A percentile compares a stretch with the other conserved stretches of the same genome.
phyloP scores from a whole-genome alignment of 1,140 invertebrate genomes.

The Drosophila insularis region DNA sequence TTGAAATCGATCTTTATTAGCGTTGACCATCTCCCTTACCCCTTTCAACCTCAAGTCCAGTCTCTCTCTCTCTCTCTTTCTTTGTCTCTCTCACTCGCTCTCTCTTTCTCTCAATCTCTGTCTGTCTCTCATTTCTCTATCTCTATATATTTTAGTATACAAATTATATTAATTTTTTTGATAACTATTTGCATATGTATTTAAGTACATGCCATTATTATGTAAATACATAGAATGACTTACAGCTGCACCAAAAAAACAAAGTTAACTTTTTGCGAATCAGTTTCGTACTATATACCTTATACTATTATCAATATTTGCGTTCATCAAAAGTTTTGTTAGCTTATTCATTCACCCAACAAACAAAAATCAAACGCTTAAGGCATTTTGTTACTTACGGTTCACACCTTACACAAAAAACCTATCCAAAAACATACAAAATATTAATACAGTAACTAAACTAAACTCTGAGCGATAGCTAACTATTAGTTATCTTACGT shows the following conservation, averaged over 20 bases:
- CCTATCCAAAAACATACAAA: not conserved
- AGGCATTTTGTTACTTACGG: constrained; percentile 4
- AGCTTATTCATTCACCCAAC: constrained; percentile 52
- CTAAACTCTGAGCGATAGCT: not conserved
- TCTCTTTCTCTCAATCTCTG: constrained; percentile 13
- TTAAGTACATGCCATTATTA: constrained; percentile 58
- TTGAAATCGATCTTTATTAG: constrained; percentile 21
- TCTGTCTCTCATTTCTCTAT: constrained; percentile 13
- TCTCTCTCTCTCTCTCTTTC: not conserved
- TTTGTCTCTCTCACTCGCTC: not conserved
- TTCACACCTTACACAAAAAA: not conserved
- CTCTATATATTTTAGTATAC: constrained; percentile 21
- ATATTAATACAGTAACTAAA: not conserved
- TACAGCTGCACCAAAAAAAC: constrained; percentile 67
- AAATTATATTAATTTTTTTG: constrained; percentile 19
- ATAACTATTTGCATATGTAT: constrained; percentile 36
- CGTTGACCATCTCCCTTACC: constrained; percentile 22
- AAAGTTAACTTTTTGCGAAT: constrained; percentile 61
- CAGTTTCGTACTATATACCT: constrained; percentile 36
- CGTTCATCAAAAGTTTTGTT: constrained; percentile 64
- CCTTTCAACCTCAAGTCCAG: not conserved
- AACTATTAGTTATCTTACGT: not conserved
- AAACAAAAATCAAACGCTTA: constrained; percentile 6
- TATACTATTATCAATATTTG: constrained; percentile 29
- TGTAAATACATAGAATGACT: constrained; percentile 77